These are phyloP conservation scores for Hippopotamus amphibius DNA, from an alignment of 2,113 vertebrate species.

Conservation along the genomic window DNA sequence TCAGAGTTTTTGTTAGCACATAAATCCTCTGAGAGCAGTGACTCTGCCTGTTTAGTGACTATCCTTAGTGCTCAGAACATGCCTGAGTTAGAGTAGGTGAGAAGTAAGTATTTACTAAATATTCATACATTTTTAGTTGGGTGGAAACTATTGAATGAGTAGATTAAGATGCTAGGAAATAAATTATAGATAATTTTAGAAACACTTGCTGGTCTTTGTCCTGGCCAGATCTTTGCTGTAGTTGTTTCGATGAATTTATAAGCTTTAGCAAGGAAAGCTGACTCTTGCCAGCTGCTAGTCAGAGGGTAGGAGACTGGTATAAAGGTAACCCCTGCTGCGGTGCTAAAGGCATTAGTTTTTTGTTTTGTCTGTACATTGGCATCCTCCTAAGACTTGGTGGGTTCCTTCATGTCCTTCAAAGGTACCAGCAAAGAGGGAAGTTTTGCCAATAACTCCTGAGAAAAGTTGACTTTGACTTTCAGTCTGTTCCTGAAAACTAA, in stretches of 20 bases:
- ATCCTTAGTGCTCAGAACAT: background rate
- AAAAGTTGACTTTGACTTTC: background rate
- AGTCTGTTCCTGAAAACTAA: background rate
- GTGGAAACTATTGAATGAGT: background rate
- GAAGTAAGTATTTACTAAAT: background rate
- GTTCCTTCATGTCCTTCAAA: background rate
- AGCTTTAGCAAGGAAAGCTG: background rate
- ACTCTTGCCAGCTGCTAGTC: background rate
- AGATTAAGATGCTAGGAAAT: background rate
- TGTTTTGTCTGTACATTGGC: background rate
- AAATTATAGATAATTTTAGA: slow-evolving; percentile 17
- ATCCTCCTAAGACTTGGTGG: background rate
- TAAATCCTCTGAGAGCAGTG: background rate
- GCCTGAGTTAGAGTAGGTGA: background rate
- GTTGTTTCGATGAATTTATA: background rate
- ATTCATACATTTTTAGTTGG: background rate
- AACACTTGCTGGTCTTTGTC: background rate
- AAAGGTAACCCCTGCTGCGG: background rate
- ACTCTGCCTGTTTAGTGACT: background rate
- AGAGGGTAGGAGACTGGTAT: background rate
- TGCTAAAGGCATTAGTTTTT: background rate
- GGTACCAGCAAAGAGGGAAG: background rate
- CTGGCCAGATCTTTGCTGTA: background rate
- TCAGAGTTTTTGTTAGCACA: background rate
- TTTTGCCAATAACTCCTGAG: background rate